Conservation (phyloP, 1,140 invertebrate species). For the Drosophila arizonae region DNA sequence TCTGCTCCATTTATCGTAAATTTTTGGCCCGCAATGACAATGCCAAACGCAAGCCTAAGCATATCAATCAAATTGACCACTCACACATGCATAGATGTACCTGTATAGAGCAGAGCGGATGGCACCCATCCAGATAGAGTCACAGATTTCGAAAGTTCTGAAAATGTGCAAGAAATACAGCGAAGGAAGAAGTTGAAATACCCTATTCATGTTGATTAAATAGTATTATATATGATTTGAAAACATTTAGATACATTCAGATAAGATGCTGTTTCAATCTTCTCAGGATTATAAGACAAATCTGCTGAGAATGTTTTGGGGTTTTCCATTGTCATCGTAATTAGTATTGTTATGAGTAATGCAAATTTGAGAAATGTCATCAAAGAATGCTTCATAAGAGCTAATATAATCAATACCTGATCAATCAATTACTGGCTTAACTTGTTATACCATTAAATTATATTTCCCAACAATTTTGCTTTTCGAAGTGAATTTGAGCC, state of each 20-base stretch:
- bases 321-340: not conserved
- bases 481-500: too few relatives aligned
- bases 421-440: too few relatives aligned
- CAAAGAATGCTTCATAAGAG: too few relatives aligned
- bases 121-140: slow-evolving; percentile 47
- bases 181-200: not conserved
- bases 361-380: too few relatives aligned
- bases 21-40: slow-evolving; percentile 28
- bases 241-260: too few relatives aligned
- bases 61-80: slow-evolving; percentile 69
- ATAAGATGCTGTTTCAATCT: too few relatives aligned
- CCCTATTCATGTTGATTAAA: not conserved
- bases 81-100: slow-evolving; percentile 17
- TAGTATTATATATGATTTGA: too few relatives aligned
- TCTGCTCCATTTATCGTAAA: slow-evolving; percentile 1
- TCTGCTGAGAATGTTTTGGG: not conserved
- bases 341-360: too few relatives aligned
- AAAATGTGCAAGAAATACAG: slow-evolving; percentile 4
- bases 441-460: too few relatives aligned
- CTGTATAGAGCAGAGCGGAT: slow-evolving; percentile 17
- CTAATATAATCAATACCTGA: too few relatives aligned
- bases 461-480: too few relatives aligned
- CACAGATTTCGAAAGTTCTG: slow-evolving; percentile 47
- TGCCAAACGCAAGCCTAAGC: slow-evolving; percentile 34
- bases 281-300: not conserved